Evolutionary conservation across 2,113 vertebrate species (phyloP).

Genomic region (Ascaphus truei): DNA sequence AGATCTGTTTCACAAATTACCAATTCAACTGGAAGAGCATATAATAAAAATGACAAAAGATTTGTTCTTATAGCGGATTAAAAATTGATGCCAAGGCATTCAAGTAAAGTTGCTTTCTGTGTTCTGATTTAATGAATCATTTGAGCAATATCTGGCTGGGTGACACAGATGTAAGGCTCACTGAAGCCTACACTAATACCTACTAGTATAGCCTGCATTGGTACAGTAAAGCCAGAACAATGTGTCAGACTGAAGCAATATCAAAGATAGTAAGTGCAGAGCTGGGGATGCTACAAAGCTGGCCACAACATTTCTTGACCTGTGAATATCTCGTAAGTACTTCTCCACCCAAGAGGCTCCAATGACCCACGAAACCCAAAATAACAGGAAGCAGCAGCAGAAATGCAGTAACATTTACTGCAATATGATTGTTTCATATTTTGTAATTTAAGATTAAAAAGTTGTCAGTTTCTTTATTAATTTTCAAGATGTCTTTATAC

Average conservation of each 20-base stretch:
- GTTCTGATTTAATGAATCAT: slow-evolving; percentile 99
- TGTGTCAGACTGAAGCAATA: slow-evolving; percentile 85
- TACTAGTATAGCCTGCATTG: slow-evolving; percentile 64
- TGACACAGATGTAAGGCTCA: slow-evolving; percentile 79
- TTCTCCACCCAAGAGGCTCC: slow-evolving; percentile 63
- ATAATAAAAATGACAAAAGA: slow-evolving; percentile 88
- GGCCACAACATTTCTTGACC: slow-evolving; percentile 53
- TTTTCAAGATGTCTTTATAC: not conserved
- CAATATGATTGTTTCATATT: slow-evolving; percentile 50
- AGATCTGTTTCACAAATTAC: slow-evolving; percentile 91
- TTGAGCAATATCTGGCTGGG: slow-evolving; percentile 72
- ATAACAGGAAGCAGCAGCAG: slow-evolving; percentile 41
- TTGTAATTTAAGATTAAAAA: slow-evolving; percentile 53
- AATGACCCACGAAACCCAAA: slow-evolving; percentile 51
- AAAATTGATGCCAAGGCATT: slow-evolving; percentile 94
- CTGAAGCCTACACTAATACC: slow-evolving; percentile 88
- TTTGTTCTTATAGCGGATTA: slow-evolving; percentile 92
- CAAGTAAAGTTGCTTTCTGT: slow-evolving; percentile 99
- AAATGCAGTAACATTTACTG: slow-evolving; percentile 36
- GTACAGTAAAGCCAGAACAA: slow-evolving; percentile 73
- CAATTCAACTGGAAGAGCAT: slow-evolving; percentile 69
- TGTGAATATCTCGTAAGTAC: slow-evolving; percentile 60
- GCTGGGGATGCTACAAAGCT: slow-evolving; percentile 46
- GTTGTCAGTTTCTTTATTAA: not conserved
- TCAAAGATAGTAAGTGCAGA: slow-evolving; percentile 66